These are phyloP conservation scores for Hypanus sabinus DNA, from an alignment of 2,113 vertebrate species.

Conservation along the genomic window DNA sequence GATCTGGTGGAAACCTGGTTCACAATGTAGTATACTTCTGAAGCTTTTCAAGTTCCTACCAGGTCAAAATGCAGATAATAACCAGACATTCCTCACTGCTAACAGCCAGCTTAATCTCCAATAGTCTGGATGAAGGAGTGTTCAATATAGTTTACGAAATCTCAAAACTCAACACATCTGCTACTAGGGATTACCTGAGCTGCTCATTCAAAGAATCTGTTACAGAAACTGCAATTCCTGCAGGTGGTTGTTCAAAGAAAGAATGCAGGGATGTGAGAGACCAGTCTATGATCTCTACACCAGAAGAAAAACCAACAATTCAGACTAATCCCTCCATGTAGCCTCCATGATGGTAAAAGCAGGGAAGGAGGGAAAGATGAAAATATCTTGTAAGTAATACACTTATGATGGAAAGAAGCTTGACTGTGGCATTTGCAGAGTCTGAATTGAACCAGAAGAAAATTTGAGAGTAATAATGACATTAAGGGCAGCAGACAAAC, in stretches of 20 bases:
- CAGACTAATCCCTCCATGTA: background rate
- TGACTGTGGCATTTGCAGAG: background rate
- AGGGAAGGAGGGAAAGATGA: background rate
- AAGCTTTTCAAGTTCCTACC: background rate
- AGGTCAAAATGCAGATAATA: background rate
- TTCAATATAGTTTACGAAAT: background rate
- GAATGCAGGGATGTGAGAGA: background rate
- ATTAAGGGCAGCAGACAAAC: background rate
- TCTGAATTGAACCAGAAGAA: background rate
- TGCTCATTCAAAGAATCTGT: background rate
- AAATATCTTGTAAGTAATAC: background rate
- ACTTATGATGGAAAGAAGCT: background rate
- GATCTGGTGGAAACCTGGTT: background rate
- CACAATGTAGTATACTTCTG: background rate
- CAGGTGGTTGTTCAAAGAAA: background rate
- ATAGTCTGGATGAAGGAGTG: background rate
- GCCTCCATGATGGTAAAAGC: background rate
- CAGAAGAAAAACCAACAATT: background rate
- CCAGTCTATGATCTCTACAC: background rate
- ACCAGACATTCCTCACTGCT: background rate
- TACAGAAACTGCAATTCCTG: background rate
- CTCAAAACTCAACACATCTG: background rate
- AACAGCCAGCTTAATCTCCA: background rate
- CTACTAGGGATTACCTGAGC: background rate
- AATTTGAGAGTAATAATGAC: background rate